These are phyloP conservation scores for Terrapene triunguis DNA, from an alignment of 2,113 vertebrate genomes.

Conservation along the genomic window DNA sequence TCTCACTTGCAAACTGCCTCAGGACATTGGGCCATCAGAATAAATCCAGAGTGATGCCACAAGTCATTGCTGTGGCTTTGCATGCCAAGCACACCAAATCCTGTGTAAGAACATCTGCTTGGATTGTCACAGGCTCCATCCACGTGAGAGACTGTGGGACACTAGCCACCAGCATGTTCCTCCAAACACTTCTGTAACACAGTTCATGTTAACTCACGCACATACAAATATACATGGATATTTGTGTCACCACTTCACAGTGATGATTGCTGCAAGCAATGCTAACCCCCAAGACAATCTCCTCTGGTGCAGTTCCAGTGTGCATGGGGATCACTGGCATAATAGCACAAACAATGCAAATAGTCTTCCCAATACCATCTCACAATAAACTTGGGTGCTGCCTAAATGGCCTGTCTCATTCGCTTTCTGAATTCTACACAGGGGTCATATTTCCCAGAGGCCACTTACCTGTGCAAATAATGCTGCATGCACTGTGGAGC, in stretches of 20 bases:
- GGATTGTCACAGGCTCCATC: background rate
- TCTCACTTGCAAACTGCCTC: background rate
- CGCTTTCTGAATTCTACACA: background rate
- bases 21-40: background rate
- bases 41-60: accelerated
- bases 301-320: background rate
- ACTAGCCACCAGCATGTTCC: accelerated
- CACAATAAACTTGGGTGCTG: background rate
- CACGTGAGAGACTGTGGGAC: background rate
- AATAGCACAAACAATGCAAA: background rate
- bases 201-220: background rate
- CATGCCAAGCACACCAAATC: background rate
- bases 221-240: background rate
- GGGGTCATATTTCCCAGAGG: background rate
- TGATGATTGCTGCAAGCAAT: background rate
- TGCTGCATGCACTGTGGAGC: background rate
- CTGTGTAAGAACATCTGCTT: background rate
- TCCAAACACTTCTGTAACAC: background rate
- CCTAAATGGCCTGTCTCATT: background rate
- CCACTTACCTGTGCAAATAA: background rate
- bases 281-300: background rate
- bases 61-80: background rate
- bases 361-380: background rate
- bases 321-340: background rate
- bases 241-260: background rate